Evolutionary conservation across 2,113 vertebrate species (phyloP), one percentile per base, ranked within the genome.

Genomic region (Brachypodius melanocephalos): DNA sequence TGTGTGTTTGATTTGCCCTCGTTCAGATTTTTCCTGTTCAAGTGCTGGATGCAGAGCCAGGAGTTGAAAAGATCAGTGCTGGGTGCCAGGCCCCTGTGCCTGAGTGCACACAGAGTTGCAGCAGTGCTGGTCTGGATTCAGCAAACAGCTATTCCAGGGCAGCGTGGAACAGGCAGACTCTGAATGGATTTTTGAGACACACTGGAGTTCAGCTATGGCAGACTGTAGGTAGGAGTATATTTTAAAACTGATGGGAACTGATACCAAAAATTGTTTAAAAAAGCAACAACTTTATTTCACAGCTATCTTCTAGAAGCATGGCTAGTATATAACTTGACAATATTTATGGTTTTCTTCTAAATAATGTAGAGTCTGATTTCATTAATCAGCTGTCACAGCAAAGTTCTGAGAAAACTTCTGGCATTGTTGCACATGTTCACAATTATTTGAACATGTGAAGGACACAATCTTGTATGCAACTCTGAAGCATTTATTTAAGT

Each of bases 401-500:
- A 43, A 77, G 52, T 69, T 85, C 74, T 74, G 48, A 83, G 74
- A 83, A 84, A 69, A 73, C 34, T 26, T 42, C 12, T 51, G 55
- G 24, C 36, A 22, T 43, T 85, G 54, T 42, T 58, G 72, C 38
- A 58, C 16, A 7, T 51, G 95, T 68, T 77, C 66, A 45, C 48
- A 63, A 17, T 72, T 80, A 34, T 17, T 54, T 88, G 55, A 78
- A 84, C 49, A 45, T 5, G 18, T 59, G 65, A 94, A 88, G 26
- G 63, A 89, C 68, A 55, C 59, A 43, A 36, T 72, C 34, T 58
- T 61, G 36, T 88, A 78, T 49, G 52, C 76, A 95, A 73, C 59
- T 93, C 55, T 18, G 89, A 95, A 95, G 87, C 88, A 87, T 97
- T 97, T 97, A 88, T 97, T 96, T 59, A 94, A 62, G 59, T 88